Evolutionary conservation across 2,797 vertebrate genomes (phyloP).

Genomic region (Tokudaia tokunoshimensis): DNA sequence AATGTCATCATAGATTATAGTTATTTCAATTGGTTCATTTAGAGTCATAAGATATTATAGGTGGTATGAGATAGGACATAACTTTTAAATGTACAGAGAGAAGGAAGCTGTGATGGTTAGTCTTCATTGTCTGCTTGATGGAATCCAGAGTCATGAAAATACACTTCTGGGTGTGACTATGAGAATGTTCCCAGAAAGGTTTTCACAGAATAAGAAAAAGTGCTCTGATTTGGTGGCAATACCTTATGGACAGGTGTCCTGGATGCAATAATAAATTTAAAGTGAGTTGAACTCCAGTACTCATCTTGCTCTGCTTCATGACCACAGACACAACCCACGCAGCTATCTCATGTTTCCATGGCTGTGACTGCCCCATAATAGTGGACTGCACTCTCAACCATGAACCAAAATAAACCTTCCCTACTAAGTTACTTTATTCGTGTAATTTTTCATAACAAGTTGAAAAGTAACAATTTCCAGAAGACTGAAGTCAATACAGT

Average conservation of each 20-base stretch:
- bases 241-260: too few relatives aligned
- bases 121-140: background rate
- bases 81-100: too few relatives aligned
- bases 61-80: background rate
- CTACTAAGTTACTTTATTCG: background rate
- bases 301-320: background rate
- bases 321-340: background rate
- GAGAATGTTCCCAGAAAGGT: background rate
- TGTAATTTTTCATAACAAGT: background rate
- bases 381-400: background rate
- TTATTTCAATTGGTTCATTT: background rate
- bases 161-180: background rate
- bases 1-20: background rate
- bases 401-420: background rate
- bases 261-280: background rate
- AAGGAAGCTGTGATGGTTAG: background rate
- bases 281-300: background rate
- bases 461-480: background rate
- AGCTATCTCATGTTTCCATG: background rate
- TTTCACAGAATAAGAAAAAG: background rate
- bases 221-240: background rate
- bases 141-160: background rate
- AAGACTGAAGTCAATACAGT: background rate
- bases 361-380: too few relatives aligned
- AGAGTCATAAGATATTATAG: background rate